These are phyloP conservation scores for Stenurella melanura DNA, from an alignment of 2,888 invertebrate genomes.

Conservation along the genomic window DNA sequence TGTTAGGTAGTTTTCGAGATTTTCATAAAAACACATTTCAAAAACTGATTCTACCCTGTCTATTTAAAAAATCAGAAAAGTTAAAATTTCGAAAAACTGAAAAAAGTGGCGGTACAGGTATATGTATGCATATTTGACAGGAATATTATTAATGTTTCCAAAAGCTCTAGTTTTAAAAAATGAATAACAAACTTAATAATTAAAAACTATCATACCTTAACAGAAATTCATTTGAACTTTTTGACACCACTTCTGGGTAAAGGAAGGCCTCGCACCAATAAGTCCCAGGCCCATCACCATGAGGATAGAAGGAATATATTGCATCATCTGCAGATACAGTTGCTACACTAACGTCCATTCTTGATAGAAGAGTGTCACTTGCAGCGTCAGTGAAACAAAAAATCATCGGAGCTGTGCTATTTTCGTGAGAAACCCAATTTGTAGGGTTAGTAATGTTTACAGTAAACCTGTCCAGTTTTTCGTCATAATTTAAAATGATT, in stretches of 20 bases:
- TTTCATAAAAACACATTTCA: too few species aligned
- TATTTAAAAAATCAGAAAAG: too few species aligned
- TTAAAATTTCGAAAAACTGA: too few species aligned
- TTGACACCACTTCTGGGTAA: constrained; percentile 54
- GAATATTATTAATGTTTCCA: too few species aligned
- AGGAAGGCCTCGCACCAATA: constrained; percentile 65
- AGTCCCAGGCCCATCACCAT: constrained; percentile 57
- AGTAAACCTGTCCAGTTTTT: constrained; percentile 21
- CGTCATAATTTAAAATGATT: constrained; percentile 41
- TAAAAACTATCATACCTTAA: constrained; percentile 44
- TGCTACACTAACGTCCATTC: constrained; percentile 33
- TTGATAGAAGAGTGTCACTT: constrained; percentile 45
- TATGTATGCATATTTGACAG: too few species aligned
- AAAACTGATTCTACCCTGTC: too few species aligned
- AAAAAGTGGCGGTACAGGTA: too few species aligned
- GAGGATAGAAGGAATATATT: constrained; percentile 46
- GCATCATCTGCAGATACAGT: not conserved
- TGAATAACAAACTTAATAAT: too few species aligned
- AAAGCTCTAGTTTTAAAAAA: too few species aligned
- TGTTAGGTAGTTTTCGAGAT: too few species aligned
- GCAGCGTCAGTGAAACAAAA: constrained; percentile 62
- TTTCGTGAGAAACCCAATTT: constrained; percentile 40
- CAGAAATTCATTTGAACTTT: constrained; percentile 51
- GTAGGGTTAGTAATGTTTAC: constrained; percentile 40
- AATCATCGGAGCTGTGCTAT: constrained; percentile 47